Evolutionary conservation across 2,113 vertebrate species (phyloP), one percentile per base, ranked within the genome.

Genomic region (Chaetura pelagica): DNA sequence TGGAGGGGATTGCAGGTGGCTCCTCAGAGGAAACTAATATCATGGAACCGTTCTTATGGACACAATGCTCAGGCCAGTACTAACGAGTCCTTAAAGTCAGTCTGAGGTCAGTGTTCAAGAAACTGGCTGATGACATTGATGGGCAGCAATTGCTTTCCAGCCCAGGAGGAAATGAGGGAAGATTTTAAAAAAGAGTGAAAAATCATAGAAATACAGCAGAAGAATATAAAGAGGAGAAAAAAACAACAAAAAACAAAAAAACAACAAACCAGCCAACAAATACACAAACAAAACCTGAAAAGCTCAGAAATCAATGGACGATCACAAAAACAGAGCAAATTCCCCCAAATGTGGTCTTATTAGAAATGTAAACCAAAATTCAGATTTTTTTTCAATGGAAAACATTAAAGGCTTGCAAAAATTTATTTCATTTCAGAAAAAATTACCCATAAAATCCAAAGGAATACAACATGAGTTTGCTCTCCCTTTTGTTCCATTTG

Each of bases 211-310:
- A 80, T 64, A 4, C 6, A 83, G 4, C 8, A 82, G 32, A 87
- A 86, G 40, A 7, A 49, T 42, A 58, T n/a, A 44, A 79, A 73
- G 17, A 8, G 21, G 19, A 11, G 8, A 4, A 0, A 48, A 1
- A 32, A 24, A 9, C 1, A 80, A 24, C 15, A 77, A 81, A 7
- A 11, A 7, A 4, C 2, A 4, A 0, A 48, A 1, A 29, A 24
- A 9, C 1, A 80, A 24, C 15, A 77, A 81, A 7, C 4, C 2
- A 23, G 4, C 4, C 30, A 76, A 29, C 7, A 15, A 54, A 57
- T 15, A 62, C 72, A 52, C 3, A 77, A 14, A 18, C 4, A 62
- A 35, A 44, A 23, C 0, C 9, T 51, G 12, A 58, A 61, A 13
- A 35, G 11, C 4, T 84, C 15, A 40, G 34, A 91, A 77, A 54